These are phyloP conservation scores for Tribolium madens DNA, from an alignment of 1,140 invertebrate species.

Conservation along the genomic window DNA sequence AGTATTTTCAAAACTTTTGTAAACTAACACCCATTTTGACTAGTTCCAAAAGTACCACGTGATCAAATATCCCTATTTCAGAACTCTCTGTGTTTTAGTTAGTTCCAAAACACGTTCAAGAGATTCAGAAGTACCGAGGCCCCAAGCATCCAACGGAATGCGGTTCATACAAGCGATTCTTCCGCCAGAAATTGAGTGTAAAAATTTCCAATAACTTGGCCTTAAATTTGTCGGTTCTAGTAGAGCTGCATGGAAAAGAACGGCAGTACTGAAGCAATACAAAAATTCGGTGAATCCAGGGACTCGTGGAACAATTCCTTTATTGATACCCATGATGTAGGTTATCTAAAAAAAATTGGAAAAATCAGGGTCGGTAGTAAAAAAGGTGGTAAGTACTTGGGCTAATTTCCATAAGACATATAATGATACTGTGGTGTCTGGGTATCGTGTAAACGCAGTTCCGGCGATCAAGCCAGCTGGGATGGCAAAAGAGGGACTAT, in stretches of 20 bases:
- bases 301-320: constrained; percentile 71
- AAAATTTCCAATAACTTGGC: constrained; percentile 87
- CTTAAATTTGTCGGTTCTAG: constrained; percentile 83
- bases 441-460: constrained; percentile 73
- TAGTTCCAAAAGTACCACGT: constrained; percentile 10
- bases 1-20: constrained; percentile 4
- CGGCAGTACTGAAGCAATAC: constrained; percentile 83
- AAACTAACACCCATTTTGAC: constrained; percentile 37
- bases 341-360: constrained; percentile 68
- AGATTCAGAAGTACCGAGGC: constrained; percentile 62
- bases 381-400: constrained; percentile 68
- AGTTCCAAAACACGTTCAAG: constrained; percentile 56
- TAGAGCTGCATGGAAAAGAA: constrained; percentile 85
- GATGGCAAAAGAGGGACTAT: constrained; percentile 72
- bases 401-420: constrained; percentile 81
- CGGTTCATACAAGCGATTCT: constrained; percentile 72
- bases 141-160: constrained; percentile 71
- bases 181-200: constrained; percentile 80
- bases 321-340: constrained; percentile 72
- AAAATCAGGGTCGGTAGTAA: constrained; percentile 21
- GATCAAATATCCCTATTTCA: background rate
- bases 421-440: constrained; percentile 76
- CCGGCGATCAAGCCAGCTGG: constrained; percentile 76
- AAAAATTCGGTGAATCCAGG: constrained; percentile 76
- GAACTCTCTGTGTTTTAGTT: constrained; percentile 56